Conservation (phyloP, 2,888 invertebrate genomes). For the Achlya flavicornis region DNA sequence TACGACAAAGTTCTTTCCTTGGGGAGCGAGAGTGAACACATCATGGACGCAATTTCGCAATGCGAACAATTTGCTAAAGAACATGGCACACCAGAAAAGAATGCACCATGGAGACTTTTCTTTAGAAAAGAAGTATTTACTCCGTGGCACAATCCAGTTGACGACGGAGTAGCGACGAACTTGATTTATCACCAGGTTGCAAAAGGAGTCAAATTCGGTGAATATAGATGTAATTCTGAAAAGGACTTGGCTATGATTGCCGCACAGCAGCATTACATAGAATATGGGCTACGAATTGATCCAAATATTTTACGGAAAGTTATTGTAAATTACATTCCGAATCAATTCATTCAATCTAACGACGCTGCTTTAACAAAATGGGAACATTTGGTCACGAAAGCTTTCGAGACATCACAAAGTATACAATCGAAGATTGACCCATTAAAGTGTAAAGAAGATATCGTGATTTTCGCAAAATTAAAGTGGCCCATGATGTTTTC, state of each 20-base stretch:
- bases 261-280: constrained; percentile 95
- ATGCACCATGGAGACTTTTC: constrained; percentile 94
- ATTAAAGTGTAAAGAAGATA: constrained; percentile 92
- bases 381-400: constrained; percentile 88
- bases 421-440: constrained; percentile 87
- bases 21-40: constrained; percentile 94
- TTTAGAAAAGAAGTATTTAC: constrained; percentile 95
- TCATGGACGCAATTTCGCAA: constrained; percentile 98
- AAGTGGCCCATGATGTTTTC: constrained; percentile 98
- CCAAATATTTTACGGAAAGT: constrained; percentile 87
- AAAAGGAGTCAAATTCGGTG: constrained; percentile 95
- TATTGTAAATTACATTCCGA: constrained; percentile 92
- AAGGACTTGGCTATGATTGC: constrained; percentile 94
- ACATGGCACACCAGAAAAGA: constrained; percentile 92
- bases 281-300: constrained; percentile 88
- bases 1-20: constrained; percentile 95
- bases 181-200: constrained; percentile 95
- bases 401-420: constrained; percentile 89
- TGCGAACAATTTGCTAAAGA: constrained; percentile 98
- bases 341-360: constrained; percentile 86
- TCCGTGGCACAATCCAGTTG: constrained; percentile 95
- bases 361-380: constrained; percentile 87
- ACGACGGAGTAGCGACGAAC: constrained; percentile 92
- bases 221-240: constrained; percentile 93
- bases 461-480: constrained; percentile 94